phyloP scores from a whole-genome alignment of 2,888 invertebrate genomes.

The Cataglyphis livida region DNA sequence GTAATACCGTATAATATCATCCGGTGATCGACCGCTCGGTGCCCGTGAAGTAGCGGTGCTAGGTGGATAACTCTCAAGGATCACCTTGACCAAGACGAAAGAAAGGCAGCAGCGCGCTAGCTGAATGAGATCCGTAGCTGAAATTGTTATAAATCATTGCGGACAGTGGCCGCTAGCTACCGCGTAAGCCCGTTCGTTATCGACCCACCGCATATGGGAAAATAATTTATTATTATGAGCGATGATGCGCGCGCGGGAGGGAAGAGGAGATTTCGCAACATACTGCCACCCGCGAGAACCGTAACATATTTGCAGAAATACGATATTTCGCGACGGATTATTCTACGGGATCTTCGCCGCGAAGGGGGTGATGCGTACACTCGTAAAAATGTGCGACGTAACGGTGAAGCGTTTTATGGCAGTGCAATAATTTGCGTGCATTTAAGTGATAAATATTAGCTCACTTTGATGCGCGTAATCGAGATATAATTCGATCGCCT shows the following conservation, averaged over 20 bases:
- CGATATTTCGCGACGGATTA: conserved; percentile 58
- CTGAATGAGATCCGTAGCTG: conserved; percentile 69
- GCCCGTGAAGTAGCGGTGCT: conserved; percentile 62
- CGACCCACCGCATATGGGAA: conserved; percentile 76
- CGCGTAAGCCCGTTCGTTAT: conserved; percentile 58
- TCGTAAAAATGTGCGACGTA: conserved; percentile 36
- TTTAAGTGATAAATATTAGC: conserved; percentile 32
- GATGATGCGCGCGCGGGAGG: conserved; percentile 68
- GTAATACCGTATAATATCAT: conserved; percentile 53
- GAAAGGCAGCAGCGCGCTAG: conserved; percentile 57
- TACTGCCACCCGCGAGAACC: conserved; percentile 72
- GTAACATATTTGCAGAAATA: conserved; percentile 59
- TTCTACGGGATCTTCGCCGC: conserved; percentile 47
- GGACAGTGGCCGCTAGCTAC: conserved; percentile 80
- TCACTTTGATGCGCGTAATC: conserved; percentile 33
- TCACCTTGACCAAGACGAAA: conserved; percentile 75
- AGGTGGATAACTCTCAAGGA: conserved; percentile 63
- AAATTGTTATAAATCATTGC: conserved; percentile 81
- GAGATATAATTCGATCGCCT: conserved; percentile 36
- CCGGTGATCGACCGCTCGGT: conserved; percentile 63
- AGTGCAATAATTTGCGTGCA: conserved; percentile 30
- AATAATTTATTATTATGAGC: conserved; percentile 82
- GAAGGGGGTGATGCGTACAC: conserved; percentile 14
- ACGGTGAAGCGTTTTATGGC: conserved; percentile 43
- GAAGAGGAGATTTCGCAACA: conserved; percentile 4